phyloP scores from a whole-genome alignment of 2,888 invertebrate genomes.

The Siphonodentalium dalli region DNA sequence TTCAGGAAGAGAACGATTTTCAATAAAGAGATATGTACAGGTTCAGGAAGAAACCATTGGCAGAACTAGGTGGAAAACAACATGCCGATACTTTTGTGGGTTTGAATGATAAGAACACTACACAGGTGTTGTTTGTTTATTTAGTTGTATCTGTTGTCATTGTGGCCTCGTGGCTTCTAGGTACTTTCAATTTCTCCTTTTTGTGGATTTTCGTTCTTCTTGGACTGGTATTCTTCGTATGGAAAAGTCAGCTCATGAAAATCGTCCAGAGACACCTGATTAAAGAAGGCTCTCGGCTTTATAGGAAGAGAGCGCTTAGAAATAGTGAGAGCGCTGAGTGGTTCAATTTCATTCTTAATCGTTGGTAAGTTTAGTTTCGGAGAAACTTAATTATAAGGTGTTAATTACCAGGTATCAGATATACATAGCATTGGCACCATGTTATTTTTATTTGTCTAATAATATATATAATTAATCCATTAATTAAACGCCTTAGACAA shows the following conservation, averaged over 20 bases:
- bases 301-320: constrained; percentile 67
- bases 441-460: background rate
- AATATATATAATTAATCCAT: background rate
- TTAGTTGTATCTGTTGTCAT: constrained; percentile 52
- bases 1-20: no score
- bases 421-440: no score
- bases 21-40: no score
- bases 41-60: no score
- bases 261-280: constrained; percentile 51
- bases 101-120: constrained; percentile 28
- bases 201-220: constrained; percentile 58
- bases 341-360: constrained; percentile 69
- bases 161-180: constrained; percentile 52
- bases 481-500: background rate
- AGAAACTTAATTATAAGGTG: background rate
- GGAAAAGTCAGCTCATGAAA: constrained; percentile 53
- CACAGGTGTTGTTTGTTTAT: constrained; percentile 54
- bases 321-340: constrained; percentile 70
- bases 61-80: no score
- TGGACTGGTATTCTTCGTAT: constrained; percentile 53
- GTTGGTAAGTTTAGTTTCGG: constrained; percentile 63
- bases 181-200: constrained; percentile 52
- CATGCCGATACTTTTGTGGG: no score
- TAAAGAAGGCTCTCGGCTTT: constrained; percentile 60
- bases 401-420: no score